Evolutionary conservation across 2,113 vertebrate genomes (phyloP).

Genomic region (Serilophus lunatus): DNA sequence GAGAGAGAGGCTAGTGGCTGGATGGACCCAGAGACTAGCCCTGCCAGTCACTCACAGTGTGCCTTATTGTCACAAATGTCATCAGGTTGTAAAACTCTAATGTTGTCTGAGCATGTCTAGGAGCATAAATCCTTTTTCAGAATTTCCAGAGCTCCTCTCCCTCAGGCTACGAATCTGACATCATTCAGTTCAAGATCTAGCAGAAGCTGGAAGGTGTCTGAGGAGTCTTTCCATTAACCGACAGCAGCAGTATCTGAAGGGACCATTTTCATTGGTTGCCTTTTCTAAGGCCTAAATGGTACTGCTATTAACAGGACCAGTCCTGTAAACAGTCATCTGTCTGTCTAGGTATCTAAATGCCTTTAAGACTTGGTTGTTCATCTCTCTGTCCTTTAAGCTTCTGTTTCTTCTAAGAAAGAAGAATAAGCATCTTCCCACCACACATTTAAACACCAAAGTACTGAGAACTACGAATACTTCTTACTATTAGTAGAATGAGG

Average conservation of each 20-base stretch:
- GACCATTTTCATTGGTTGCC: background rate
- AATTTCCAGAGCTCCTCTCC: background rate
- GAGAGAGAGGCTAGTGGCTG: background rate
- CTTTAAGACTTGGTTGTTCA: background rate
- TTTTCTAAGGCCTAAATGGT: background rate
- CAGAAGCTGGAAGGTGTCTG: background rate
- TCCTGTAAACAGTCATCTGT: background rate
- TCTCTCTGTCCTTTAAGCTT: background rate
- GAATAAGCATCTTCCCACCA: background rate
- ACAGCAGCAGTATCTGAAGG: background rate
- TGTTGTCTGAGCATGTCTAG: background rate
- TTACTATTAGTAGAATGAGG: background rate
- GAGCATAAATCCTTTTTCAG: background rate
- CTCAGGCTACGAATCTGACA: background rate
- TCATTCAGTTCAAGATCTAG: background rate
- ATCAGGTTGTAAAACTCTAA: background rate
- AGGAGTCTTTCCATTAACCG: background rate
- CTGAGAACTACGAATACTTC: background rate
- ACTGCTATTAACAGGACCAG: background rate
- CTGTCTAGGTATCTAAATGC: background rate
- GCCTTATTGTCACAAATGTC: background rate
- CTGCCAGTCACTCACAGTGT: background rate
- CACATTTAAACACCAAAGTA: background rate
- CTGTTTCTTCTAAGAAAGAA: background rate
- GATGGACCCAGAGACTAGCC: background rate